Base-by-base conservation (phyloP, 2,888 invertebrate species). In the Slavum lentiscoides region DNA sequence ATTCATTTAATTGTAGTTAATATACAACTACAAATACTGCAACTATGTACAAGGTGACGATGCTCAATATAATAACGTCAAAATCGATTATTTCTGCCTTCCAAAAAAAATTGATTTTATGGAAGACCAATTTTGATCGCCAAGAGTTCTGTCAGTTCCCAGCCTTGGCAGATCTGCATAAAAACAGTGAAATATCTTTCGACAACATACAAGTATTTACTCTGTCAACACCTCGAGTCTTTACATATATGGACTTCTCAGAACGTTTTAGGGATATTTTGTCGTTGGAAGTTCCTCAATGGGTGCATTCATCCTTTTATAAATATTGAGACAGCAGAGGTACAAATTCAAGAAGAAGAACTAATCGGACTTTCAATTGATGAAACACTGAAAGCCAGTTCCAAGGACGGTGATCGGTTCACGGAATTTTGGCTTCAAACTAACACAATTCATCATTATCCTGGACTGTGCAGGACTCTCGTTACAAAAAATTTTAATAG, bases 81-180 rank as follows among this genome's bases (percentile, higher is more conserved):
- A 85, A 85, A 84, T 84, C 83, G 68, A 82, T 83, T 83, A 81
- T 84, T 82, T 83, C 84, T 83, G 84, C 84, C 83, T 84, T 85
- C 80, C 83, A 74, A 82, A 83, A 84, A 82, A 83, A 84, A 69
- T 74, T 83, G 59, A 73, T 43, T 30, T 74, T 82, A 21, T 72
- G 67, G 84, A 85, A 84, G 75, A 84, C 81, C 64, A 85, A 85
- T 85, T 70, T 84, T 39, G 84, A 84, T 82, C 84, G 84, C 83
- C 62, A 64, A 64, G 74, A 74, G 8, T 66, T 74, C 39, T 64
- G 53, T 43, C 53, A 74, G 74, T 74, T 74, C 61, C 39, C 39
- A 66, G 66, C 37, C 39, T 66, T 64, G 64, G 39, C 66, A 13
- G 55, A 61, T 61, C 61, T 74, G 30, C 59, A 58, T 30, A 74